Conservation (phyloP, 2,888 invertebrate species). For the Yponomeuta sedellus region DNA sequence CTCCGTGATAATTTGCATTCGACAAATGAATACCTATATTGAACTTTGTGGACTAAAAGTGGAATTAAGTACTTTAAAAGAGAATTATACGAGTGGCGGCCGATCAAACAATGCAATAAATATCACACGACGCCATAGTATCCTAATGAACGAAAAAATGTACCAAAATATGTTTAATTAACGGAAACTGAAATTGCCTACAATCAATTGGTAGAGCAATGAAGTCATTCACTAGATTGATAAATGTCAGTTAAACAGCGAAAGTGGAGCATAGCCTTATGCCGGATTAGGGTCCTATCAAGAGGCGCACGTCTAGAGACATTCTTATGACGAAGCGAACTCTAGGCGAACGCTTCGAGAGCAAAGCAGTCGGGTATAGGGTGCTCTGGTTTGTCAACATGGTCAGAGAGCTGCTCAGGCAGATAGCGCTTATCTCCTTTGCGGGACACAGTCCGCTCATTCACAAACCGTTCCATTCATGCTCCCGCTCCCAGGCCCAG, state of each 20-base stretch:
- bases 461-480: constrained; percentile 74
- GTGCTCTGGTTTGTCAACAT: constrained; percentile 65
- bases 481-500: constrained; percentile 44
- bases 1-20: background rate
- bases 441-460: constrained; percentile 75
- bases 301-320: constrained; percentile 22
- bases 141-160: constrained; percentile 1
- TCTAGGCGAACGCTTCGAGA: background rate
- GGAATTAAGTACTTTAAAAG: background rate
- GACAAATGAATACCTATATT: background rate
- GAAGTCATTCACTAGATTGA: constrained; percentile 43
- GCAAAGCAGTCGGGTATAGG: constrained; percentile 9
- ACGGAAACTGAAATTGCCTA: constrained; percentile 9
- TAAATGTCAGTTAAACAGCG: constrained; percentile 43
- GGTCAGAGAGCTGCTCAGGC: constrained; percentile 71
- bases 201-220: constrained; percentile 15
- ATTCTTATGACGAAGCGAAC: constrained; percentile 27
- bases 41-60: background rate
- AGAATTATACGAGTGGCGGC: background rate
- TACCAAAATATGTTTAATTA: constrained; percentile 12
- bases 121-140: background rate
- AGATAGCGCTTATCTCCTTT: constrained; percentile 68
- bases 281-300: constrained; percentile 13
- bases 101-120: background rate
- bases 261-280: constrained; percentile 13